Percentiles rank a stretch among this genome's conserved stretches.
These are phyloP conservation scores for Pseudomyrmex dendroicus DNA, from an alignment of 1,140 invertebrate species.

Conservation along the genomic window DNA sequence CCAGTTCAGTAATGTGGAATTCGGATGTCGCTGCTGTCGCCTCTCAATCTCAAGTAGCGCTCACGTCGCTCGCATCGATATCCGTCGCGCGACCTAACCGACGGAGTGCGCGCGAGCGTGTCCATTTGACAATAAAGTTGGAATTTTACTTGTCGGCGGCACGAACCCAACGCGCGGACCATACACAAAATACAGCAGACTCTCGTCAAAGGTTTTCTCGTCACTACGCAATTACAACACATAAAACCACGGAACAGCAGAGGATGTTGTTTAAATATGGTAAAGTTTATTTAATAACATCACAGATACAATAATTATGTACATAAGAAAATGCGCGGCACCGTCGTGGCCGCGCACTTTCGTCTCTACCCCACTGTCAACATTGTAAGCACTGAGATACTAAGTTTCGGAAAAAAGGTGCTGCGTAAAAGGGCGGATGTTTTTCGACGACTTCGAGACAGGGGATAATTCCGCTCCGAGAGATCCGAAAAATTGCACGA, in stretches of 20 bases:
- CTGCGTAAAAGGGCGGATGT: slow-evolving; percentile 72
- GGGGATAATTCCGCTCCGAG: slow-evolving; percentile 55
- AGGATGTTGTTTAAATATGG: slow-evolving; percentile 78
- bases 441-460: slow-evolving; percentile 63
- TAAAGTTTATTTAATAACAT: slow-evolving; percentile 84
- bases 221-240: too few relatives aligned
- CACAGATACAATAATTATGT: slow-evolving; percentile 84
- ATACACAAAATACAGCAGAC: not conserved
- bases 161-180: not conserved
- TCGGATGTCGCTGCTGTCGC: not conserved
- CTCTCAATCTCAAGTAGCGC: slow-evolving; percentile 24
- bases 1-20: slow-evolving; percentile 20
- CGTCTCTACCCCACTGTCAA: slow-evolving; percentile 74
- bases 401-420: slow-evolving; percentile 76
- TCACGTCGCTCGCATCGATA: not conserved
- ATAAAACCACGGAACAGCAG: not conserved
- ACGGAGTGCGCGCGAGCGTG: not conserved
- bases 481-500: slow-evolving; percentile 60
- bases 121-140: too few relatives aligned
- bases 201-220: too few relatives aligned
- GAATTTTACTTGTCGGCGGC: not conserved
- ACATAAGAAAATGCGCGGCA: slow-evolving; percentile 73
- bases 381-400: slow-evolving; percentile 79
- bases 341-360: slow-evolving; percentile 57
- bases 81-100: not conserved